Conservation (phyloP, 2,888 invertebrate genomes). For the Tinea semifulvella region DNA sequence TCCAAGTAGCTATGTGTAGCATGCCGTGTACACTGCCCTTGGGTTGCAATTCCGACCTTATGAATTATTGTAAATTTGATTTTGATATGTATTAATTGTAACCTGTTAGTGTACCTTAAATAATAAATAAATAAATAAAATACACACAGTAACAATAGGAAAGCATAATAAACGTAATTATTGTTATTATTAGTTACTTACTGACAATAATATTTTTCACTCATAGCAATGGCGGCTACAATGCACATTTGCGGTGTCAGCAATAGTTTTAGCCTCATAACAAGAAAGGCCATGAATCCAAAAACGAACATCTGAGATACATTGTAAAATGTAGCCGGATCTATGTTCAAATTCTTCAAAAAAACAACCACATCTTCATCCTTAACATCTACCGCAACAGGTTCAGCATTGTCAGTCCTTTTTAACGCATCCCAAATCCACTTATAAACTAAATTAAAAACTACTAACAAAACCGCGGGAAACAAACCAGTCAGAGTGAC, state of each 20-base stretch:
- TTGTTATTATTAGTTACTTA: no score
- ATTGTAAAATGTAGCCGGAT: constrained; percentile 73
- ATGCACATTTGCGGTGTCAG: constrained; percentile 83
- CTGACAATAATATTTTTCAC: constrained; percentile 68
- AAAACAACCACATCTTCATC: constrained; percentile 26
- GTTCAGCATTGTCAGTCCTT: constrained; percentile 17
- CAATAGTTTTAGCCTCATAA: constrained; percentile 82
- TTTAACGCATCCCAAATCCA: constrained; percentile 34
- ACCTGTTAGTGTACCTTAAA: no score
- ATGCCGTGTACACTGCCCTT: no score
- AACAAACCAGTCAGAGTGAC: constrained; percentile 65
- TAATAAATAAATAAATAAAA: no score
- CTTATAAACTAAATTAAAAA: constrained; percentile 27
- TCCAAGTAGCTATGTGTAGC: no score
- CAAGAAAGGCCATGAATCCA: constrained; percentile 74
- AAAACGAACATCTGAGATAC: constrained; percentile 76
- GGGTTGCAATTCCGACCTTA: no score
- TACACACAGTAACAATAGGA: no score
- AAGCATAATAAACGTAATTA: no score
- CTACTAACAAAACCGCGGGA: constrained; percentile 60
- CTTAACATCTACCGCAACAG: not conserved
- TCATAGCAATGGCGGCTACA: constrained; percentile 68
- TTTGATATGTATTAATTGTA: no score
- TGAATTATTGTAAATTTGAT: no score
- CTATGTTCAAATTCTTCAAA: constrained; percentile 42